Conservation (phyloP, 1,140 invertebrate species). For the Drosophila oshimai region DNA sequence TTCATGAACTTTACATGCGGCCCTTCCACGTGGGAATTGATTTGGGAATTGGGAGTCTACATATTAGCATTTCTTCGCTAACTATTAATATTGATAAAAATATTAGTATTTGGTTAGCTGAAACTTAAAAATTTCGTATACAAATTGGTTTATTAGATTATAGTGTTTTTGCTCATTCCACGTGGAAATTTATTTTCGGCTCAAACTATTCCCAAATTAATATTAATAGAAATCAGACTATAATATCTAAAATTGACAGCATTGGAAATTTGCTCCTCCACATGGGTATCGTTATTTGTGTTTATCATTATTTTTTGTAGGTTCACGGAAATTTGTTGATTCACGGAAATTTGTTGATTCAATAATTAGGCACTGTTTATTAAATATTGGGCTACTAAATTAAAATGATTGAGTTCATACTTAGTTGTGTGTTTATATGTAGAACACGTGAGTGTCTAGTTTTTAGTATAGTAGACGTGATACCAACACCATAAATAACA, state of each 20-base stretch:
- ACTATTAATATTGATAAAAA: too few species aligned
- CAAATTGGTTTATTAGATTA: too few species aligned
- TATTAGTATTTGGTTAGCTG: too few species aligned
- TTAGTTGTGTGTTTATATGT: too few species aligned
- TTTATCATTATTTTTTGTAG: neutral
- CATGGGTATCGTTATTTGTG: neutral
- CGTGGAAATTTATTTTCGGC: neutral
- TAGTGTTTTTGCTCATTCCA: neutral
- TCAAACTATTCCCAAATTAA: neutral
- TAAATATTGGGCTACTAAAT: too few species aligned
- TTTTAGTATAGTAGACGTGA: too few species aligned
- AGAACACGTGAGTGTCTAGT: too few species aligned
- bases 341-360: neutral
- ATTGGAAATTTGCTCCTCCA: neutral
- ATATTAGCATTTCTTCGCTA: too few species aligned
- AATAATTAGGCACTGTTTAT: neutral
- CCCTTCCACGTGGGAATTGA: constrained; percentile 3
- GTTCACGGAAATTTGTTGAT: too few species aligned
- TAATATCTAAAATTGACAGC: neutral
- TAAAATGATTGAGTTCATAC: too few species aligned
- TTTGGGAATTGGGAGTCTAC: neutral
- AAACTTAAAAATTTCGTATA: too few species aligned
- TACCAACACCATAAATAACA: too few species aligned
- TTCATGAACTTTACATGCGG: neutral
- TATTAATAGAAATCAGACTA: neutral